A percentile compares a stretch with the other conserved stretches of the same genome.
Conservation (phyloP, 1,140 invertebrate species). For the Pachyrhynchus sulphureomaculatus region DNA sequence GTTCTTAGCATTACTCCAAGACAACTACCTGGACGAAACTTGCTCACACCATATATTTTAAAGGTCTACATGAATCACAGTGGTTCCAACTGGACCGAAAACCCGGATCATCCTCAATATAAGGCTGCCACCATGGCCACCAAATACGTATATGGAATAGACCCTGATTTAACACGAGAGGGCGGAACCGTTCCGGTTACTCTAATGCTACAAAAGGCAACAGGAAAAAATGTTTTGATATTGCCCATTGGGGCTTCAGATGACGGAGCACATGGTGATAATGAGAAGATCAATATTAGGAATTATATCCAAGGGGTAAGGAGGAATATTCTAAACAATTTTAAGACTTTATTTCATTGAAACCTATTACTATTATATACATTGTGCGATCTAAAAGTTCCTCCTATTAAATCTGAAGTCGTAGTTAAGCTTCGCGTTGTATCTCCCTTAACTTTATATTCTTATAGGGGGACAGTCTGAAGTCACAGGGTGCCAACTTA, state of each 20-base stretch:
- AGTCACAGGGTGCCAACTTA: too few species aligned
- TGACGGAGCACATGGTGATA: constrained; percentile 97
- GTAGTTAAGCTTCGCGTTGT: too few species aligned
- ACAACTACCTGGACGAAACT: too few species aligned
- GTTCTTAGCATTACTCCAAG: too few species aligned
- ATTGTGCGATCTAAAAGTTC: too few species aligned
- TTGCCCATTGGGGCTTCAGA: constrained; percentile 89
- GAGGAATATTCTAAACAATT: too few species aligned
- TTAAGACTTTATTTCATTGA: constrained; percentile 32
- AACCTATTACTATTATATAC: too few species aligned
- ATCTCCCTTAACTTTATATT: too few species aligned
- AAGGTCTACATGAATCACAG: constrained; percentile 69
- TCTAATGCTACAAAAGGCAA: constrained; percentile 84
- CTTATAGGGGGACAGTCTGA: too few species aligned
- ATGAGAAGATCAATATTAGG: constrained; percentile 89
- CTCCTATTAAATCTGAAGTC: too few species aligned
- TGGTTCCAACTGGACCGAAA: constrained; percentile 87
- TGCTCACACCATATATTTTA: background rate
- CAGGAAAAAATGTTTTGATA: constrained; percentile 89
- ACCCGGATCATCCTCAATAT: constrained; percentile 90
- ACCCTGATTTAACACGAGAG: constrained; percentile 94
- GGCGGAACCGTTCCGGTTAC: constrained; percentile 89
- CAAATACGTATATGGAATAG: constrained; percentile 85
- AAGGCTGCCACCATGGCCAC: constrained; percentile 83
- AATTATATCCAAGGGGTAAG: constrained; percentile 95